Evolutionary conservation across 2,888 invertebrate species (phyloP).

Genomic region (Xestia rhomboidea): DNA sequence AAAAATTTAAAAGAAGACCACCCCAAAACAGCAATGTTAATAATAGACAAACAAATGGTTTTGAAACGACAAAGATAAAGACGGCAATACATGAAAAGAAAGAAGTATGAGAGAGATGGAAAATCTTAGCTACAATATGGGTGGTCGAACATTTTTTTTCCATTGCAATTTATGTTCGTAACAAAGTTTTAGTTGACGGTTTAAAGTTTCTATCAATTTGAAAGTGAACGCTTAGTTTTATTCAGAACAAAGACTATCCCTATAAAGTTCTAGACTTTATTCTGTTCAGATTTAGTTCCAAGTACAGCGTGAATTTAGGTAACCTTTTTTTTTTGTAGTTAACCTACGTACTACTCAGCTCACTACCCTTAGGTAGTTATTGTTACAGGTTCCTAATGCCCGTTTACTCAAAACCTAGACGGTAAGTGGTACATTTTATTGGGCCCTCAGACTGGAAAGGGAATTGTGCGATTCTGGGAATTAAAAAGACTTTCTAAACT

Average conservation of each 20-base stretch:
- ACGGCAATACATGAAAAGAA: constrained; percentile 45
- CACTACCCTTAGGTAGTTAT: neutral
- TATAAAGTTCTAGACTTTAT: neutral
- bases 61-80: constrained; percentile 72
- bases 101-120: constrained; percentile 71
- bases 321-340: too few species aligned
- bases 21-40: constrained; percentile 85
- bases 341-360: too few species aligned
- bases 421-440: neutral
- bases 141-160: constrained; percentile 84
- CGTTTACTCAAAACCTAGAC: neutral
- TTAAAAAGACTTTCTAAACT: neutral
- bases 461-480: neutral
- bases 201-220: constrained; percentile 65
- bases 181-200: constrained; percentile 73
- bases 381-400: neutral
- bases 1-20: constrained; percentile 80
- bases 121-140: constrained; percentile 76
- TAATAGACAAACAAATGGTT: constrained; percentile 84
- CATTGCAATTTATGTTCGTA: constrained; percentile 81
- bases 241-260: constrained; percentile 21
- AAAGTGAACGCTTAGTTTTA: constrained; percentile 39
- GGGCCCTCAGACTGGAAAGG: neutral
- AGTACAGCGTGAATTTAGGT: neutral
- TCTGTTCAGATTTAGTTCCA: neutral